A percentile compares a stretch with the other conserved stretches of the same genome.
These are phyloP conservation scores for Ictalurus furcatus DNA, from an alignment of 2,113 vertebrate species.

Conservation along the genomic window DNA sequence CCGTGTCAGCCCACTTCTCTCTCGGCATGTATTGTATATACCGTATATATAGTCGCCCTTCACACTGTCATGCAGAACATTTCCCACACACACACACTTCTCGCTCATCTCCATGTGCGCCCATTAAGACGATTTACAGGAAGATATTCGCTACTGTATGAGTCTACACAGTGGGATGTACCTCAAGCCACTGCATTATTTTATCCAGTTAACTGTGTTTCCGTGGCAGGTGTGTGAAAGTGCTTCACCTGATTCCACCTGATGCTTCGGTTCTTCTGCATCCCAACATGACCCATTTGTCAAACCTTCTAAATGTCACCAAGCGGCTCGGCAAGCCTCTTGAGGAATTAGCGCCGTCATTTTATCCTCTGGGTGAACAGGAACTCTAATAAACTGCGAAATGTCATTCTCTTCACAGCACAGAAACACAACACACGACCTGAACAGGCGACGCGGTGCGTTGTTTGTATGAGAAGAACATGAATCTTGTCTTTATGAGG, in stretches of 20 bases:
- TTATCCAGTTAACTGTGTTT: background rate
- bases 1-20: background rate
- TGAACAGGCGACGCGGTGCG: background rate
- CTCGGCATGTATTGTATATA: background rate
- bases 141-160: background rate
- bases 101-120: background rate
- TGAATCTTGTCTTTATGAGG: background rate
- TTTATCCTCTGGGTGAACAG: background rate
- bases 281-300: background rate
- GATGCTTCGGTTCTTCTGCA: background rate
- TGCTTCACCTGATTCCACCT: background rate
- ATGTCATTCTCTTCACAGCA: conserved; percentile 11
- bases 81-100: background rate
- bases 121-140: background rate
- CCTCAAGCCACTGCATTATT: background rate
- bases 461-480: background rate
- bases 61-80: background rate
- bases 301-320: conserved; percentile 18
- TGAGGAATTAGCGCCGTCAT: background rate
- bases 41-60: background rate
- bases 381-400: conserved; percentile 24
- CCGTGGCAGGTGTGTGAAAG: background rate
- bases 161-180: background rate
- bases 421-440: background rate
- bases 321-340: background rate